Percentiles rank a stretch among this genome's conserved stretches.
phyloP scores from a whole-genome alignment of 2,797 vertebrate genomes.

The Astyanax mexicanus region DNA sequence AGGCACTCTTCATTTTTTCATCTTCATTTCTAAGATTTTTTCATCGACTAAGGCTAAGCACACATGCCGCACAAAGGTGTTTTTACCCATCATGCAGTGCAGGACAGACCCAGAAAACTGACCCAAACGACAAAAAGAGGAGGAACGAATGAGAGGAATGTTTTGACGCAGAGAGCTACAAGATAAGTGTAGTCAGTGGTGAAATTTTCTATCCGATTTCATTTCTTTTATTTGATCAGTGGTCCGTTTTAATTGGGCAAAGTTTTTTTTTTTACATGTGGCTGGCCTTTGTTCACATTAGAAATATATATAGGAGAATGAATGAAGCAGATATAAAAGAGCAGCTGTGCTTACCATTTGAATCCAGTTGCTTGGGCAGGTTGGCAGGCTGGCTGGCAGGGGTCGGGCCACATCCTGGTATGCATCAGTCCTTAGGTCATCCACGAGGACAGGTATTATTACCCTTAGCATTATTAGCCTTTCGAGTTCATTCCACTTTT shows the following conservation, averaged over 20 bases:
- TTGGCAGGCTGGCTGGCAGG: not conserved
- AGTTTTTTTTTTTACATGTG: too few species aligned
- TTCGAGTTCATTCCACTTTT: conserved; percentile 8
- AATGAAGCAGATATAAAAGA: conserved; percentile 22
- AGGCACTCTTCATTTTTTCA: too few species aligned
- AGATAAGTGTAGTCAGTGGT: too few species aligned
- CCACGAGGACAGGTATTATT: conserved; percentile 21
- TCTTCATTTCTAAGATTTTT: too few species aligned
- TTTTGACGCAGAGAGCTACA: not conserved
- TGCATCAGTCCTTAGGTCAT: conserved; percentile 28
- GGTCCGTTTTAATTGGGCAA: too few species aligned
- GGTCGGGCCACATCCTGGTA: not conserved
- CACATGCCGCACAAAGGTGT: not conserved
- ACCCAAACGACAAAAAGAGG: not conserved
- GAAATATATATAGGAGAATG: too few species aligned
- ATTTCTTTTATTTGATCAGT: too few species aligned
- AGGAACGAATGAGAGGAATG: not conserved
- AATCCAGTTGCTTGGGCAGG: conserved; percentile 6
- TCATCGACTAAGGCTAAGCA: not conserved
- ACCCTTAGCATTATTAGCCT: conserved; percentile 9
- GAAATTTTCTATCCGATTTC: not conserved
- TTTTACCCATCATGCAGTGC: not conserved
- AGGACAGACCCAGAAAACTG: not conserved
- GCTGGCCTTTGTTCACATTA: too few species aligned
- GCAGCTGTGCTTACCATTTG: conserved; percentile 46